Evolutionary conservation across 2,888 invertebrate genomes (phyloP), one percentile per base, ranked within the genome.

Genomic region (Invenusta paracnida): DNA sequence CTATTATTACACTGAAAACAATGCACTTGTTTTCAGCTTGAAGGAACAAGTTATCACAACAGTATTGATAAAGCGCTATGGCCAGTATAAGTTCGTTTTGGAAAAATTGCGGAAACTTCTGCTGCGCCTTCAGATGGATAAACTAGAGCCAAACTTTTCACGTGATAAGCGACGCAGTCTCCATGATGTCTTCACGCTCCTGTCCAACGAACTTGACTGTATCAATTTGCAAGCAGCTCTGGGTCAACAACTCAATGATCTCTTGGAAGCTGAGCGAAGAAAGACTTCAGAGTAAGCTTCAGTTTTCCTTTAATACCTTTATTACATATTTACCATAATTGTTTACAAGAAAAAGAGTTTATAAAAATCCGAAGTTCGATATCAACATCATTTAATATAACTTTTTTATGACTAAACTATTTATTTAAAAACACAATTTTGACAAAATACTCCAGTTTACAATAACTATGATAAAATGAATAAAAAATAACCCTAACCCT

Each of bases 121-220:
- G 25, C 73, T 73, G 27, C 73, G 73, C 25, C 5, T 73, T 25
- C 73, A 73, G 5, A 23, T 73, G 5, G 73, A 73, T 23, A 73
- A 73, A 73, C 73, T 73, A 23, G 73, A 73, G 73, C 23, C 73
- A 5, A 73, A 73, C 25, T 73, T 13, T 25, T 73, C 73, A 23
- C 17, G 73, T 5, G 73, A 73, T 23, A 73, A 73, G 73, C 17
- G 73, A 23, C 73, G 73, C 2, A 23, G 73, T 25, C 73, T 73
- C 17, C 73, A 73, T 73, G 73, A 73, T 73, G 73, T 73, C 73
- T 73, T 73, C 73, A 73, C 73, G 27, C 73, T 73, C 25, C 73
- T 73, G 11, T 73, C 73, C 25, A 73, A 73, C 23, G 73, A 73
- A 23, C 73, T 73, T 23, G 73, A 73, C 27, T 73, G 73, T 73